Conservation (phyloP, 2,888 invertebrate species). For the Trichogramma dendrolimi region DNA sequence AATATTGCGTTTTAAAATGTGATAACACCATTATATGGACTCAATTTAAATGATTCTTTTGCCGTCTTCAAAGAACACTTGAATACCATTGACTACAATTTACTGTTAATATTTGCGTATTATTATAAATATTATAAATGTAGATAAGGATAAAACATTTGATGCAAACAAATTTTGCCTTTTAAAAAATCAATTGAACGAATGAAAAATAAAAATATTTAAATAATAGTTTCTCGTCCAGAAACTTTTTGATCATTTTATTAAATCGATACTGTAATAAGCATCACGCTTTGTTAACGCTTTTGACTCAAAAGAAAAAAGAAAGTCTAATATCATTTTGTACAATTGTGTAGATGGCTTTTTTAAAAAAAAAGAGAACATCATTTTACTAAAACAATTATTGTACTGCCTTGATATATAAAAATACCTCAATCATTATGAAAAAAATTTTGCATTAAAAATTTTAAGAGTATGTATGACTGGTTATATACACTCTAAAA, state of each 20-base stretch:
- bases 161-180: slow-evolving; percentile 24
- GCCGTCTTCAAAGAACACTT: slow-evolving; percentile 22
- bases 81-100: slow-evolving; percentile 29
- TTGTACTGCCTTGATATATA: slow-evolving; percentile 22
- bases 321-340: slow-evolving; percentile 16
- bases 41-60: slow-evolving; percentile 23
- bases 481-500: slow-evolving; percentile 12
- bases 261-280: slow-evolving; percentile 10
- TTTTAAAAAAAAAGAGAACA: slow-evolving; percentile 3
- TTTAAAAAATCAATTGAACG: slow-evolving; percentile 22
- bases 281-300: slow-evolving; percentile 28
- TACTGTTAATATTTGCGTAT: slow-evolving; percentile 29
- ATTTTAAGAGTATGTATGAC: slow-evolving; percentile 15
- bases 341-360: slow-evolving; percentile 21
- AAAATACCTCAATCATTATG: neutral
- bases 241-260: slow-evolving; percentile 19
- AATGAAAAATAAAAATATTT: slow-evolving; percentile 26
- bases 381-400: slow-evolving; percentile 16
- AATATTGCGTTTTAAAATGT: slow-evolving; percentile 27
- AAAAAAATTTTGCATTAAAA: slow-evolving; percentile 26
- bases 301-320: slow-evolving; percentile 21
- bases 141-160: slow-evolving; percentile 12
- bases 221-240: slow-evolving; percentile 16
- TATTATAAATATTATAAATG: slow-evolving; percentile 20
- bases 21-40: slow-evolving; percentile 24